Base-by-base conservation (phyloP, 2,113 vertebrate genomes). In the Aptenodytes forsteri region DNA sequence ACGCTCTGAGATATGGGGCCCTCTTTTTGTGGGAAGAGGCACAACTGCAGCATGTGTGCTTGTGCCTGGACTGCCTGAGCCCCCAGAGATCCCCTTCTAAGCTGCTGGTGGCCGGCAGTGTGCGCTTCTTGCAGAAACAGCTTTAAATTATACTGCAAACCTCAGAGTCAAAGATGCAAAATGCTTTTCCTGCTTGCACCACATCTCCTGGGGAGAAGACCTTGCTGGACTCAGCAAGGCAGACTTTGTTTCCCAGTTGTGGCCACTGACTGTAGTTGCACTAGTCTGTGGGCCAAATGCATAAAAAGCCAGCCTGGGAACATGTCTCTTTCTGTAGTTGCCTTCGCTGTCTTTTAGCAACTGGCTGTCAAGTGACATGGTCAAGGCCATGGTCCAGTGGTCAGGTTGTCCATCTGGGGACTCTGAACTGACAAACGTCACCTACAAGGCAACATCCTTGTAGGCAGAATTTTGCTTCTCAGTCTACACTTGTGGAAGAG, bases 1-100 rank as follows among this genome's bases (percentile, higher is more conserved):
- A 2, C 21, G 9, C 20, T 87, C 7, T 47, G 21, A 38, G 46
- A 40, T 22, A 26, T 0, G 0, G 25, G 11, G 36, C 9, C 18
- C 8, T 32, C 15, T 9, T 84, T 55, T 61, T 38, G 26, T 70
- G 38, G 42, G 46, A 62, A 22, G 42, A 70, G 40, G 36, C 6
- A 30, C 14, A 81, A 32, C 27, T 62, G 36, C 42, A 61, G 49
- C 36, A 26, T 2, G 3, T 2, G 0, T 65, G 22, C 52, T 38
- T 62, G 29, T 79, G 25, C 22, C 52, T 90, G 52, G 32, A 6
- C 42, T 80, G 30, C 50, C 30, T 52, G 32, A 77, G 21, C 11
- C 10, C 22, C 6, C 34, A 13, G 36, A 42, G 11, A 44, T 40
- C 5, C 16, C 19, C 4, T 52, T 44, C n/a, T 20, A 22, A 71